These are phyloP conservation scores for Reticulitermes lucifugus DNA, from an alignment of 2,888 invertebrate species.

Conservation along the genomic window DNA sequence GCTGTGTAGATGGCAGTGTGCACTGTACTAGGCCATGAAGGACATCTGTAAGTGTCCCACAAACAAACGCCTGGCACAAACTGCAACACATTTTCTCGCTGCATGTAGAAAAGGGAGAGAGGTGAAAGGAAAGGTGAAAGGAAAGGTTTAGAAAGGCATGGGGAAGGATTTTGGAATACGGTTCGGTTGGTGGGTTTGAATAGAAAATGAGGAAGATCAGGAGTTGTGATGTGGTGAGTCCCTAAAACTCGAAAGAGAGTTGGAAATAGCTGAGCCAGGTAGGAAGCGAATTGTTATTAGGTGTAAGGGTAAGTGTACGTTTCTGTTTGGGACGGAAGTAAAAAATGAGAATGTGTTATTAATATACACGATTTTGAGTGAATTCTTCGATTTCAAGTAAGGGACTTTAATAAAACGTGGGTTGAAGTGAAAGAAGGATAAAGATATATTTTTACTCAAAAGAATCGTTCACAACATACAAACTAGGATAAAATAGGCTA, in stretches of 20 bases:
- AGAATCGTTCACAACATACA: too few species aligned
- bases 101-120: not conserved
- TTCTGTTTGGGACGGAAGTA: not conserved
- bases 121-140: not conserved
- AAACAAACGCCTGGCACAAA: slow-evolving; percentile 8
- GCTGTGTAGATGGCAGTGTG: not conserved
- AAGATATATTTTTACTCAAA: too few species aligned
- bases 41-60: slow-evolving; percentile 30
- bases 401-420: too few species aligned
- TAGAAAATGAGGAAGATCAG: not conserved
- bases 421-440: too few species aligned
- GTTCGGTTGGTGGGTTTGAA: slow-evolving; percentile 3
- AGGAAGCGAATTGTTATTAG: not conserved
- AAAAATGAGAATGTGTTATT: too few species aligned
- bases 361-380: too few species aligned
- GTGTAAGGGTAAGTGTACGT: not conserved
- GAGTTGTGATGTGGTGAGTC: not conserved
- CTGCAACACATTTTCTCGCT: not conserved
- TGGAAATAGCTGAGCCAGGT: not conserved
- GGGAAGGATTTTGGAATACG: not conserved
- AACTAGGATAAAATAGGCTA: too few species aligned
- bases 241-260: not conserved
- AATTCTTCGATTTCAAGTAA: too few species aligned
- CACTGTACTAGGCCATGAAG: not conserved
- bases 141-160: not conserved